phyloP scores from a whole-genome alignment of 2,888 invertebrate species.

The Lepetodrilus schrolli region DNA sequence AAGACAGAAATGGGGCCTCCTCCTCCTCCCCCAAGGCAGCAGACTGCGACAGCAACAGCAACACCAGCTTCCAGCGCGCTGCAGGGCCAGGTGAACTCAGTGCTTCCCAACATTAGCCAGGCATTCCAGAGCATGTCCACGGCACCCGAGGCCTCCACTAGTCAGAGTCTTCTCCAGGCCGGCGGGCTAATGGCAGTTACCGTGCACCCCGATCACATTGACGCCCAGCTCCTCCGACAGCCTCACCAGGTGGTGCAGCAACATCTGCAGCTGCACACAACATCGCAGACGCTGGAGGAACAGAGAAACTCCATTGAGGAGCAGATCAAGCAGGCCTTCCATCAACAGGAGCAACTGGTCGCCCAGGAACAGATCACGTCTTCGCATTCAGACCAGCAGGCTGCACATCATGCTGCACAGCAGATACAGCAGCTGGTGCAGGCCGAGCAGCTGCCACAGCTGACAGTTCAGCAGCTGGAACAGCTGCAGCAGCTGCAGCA shows the following conservation, averaged over 20 bases:
- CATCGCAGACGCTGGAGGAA: constrained; percentile 34
- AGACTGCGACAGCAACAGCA: constrained; percentile 34
- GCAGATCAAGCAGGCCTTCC: constrained; percentile 41
- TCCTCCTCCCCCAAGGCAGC: constrained; percentile 37
- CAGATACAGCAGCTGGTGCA: constrained; percentile 46
- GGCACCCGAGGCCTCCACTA: background rate
- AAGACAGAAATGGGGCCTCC: constrained; percentile 39
- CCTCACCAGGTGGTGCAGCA: constrained; percentile 38
- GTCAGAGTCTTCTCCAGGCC: constrained; percentile 30
- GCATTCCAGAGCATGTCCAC: constrained; percentile 26
- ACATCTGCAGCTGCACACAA: constrained; percentile 39
- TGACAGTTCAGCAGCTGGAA: constrained; percentile 39
- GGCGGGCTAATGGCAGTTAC: constrained; percentile 37
- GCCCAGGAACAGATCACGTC: constrained; percentile 32
- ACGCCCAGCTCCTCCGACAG: constrained; percentile 1
- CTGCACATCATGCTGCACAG: constrained; percentile 31
- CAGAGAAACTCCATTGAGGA: constrained; percentile 36
- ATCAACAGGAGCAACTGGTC: constrained; percentile 34
- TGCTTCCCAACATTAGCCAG: constrained; percentile 26
- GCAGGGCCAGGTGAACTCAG: constrained; percentile 23
- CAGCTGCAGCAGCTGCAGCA: constrained; percentile 50
- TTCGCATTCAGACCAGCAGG: constrained; percentile 26
- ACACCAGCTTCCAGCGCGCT: no score
- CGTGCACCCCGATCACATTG: background rate
- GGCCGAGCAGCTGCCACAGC: constrained; percentile 39